Evolutionary conservation across 2,888 invertebrate species (phyloP).

Genomic region (Hermodice carunculata): DNA sequence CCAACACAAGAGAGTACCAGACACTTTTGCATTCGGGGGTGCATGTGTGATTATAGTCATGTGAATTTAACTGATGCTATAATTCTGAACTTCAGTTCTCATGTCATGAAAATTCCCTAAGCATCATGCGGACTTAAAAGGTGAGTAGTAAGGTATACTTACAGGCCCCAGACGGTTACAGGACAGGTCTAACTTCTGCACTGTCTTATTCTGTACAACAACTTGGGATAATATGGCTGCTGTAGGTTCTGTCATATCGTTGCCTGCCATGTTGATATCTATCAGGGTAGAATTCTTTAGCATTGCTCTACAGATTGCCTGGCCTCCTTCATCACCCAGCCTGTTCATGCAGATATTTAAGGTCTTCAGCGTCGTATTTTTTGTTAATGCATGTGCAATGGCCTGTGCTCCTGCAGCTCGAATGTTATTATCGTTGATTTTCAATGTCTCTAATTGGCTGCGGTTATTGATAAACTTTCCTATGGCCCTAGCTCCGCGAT

Average conservation of each 20-base stretch:
- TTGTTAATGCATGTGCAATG: conserved; percentile 68
- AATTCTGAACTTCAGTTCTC: not conserved
- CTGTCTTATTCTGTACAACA: conserved; percentile 60
- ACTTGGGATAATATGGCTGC: conserved; percentile 66
- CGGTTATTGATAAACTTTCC: conserved; percentile 69
- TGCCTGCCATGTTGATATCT: conserved; percentile 66
- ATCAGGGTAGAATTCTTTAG: conserved; percentile 63
- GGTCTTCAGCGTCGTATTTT: conserved; percentile 61
- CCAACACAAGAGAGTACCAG: no score
- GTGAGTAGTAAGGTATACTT: no score
- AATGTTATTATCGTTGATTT: conserved; percentile 63
- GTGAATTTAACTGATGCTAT: not conserved
- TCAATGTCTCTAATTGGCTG: conserved; percentile 59
- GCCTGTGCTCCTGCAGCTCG: conserved; percentile 68
- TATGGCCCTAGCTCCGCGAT: conserved; percentile 69
- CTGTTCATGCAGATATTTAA: conserved; percentile 66
- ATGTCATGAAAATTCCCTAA: no score
- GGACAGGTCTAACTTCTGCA: conserved; percentile 64
- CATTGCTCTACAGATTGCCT: conserved; percentile 65
- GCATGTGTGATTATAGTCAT: no score
- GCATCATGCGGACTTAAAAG: no score
- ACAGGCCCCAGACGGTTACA: conserved; percentile 68
- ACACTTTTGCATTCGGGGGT: no score
- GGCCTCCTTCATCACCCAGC: conserved; percentile 70
- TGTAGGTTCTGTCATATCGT: conserved; percentile 68